phyloP scores from a whole-genome alignment of 2,888 invertebrate species.

The Pterostichus niger region DNA sequence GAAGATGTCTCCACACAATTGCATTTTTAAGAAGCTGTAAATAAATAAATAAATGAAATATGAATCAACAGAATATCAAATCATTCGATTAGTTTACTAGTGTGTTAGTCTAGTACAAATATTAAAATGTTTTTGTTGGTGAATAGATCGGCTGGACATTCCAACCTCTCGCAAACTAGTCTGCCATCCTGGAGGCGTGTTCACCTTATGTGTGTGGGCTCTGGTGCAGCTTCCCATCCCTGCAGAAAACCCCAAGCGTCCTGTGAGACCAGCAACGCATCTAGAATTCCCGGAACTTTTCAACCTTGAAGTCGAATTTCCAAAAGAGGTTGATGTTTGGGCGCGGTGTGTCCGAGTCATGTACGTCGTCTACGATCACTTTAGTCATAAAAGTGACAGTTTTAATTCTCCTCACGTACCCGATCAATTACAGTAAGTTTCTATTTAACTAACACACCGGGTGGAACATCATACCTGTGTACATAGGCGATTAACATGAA shows the following conservation, averaged over 20 bases:
- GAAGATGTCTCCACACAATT: no score
- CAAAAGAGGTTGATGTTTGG: conserved; percentile 75
- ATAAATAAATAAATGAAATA: no score
- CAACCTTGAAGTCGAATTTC: conserved; percentile 76
- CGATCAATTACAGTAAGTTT: conserved; percentile 16
- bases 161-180: conserved; percentile 73
- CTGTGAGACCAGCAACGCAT: conserved; percentile 74
- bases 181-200: conserved; percentile 71
- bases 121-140: no score
- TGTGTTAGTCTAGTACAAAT: no score
- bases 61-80: no score
- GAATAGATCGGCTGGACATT: conserved; percentile 75
- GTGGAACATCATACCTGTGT: no score
- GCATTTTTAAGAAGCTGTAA: no score
- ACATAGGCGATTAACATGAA: no score
- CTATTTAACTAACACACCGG: no score
- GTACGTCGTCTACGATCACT: conserved; percentile 79
- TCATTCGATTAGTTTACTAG: no score
- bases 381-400: conserved; percentile 77
- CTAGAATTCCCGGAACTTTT: conserved; percentile 76
- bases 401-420: conserved; percentile 68
- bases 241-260: conserved; percentile 73
- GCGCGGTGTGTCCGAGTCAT: conserved; percentile 77
- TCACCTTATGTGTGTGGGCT: conserved; percentile 78
- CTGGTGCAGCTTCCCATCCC: conserved; percentile 76